Evolutionary conservation across 2,113 vertebrate species (phyloP).

Genomic region (Sander vitreus): DNA sequence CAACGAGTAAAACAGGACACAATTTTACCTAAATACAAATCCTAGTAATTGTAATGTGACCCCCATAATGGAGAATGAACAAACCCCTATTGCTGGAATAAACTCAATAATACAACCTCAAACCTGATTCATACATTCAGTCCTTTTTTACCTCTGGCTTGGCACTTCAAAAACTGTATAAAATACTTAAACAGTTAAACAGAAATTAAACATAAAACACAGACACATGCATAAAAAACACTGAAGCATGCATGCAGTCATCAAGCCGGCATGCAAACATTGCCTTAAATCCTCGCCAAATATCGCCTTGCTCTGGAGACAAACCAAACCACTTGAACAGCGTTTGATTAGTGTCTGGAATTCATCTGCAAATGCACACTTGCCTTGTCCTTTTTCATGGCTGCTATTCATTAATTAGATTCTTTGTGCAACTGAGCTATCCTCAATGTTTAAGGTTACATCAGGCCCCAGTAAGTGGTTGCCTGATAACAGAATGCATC

Average conservation of each 20-base stretch:
- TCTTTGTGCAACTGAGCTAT: conserved; percentile 95
- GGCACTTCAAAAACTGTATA: conserved; percentile 10
- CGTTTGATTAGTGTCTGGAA: conserved; percentile 90
- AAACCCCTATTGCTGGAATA: conserved; percentile 7
- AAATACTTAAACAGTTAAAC: conserved; percentile 1
- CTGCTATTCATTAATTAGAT: conserved; percentile 97
- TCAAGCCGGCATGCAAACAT: conserved; percentile 52
- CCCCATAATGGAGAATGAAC: conserved; percentile 48
- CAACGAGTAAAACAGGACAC: neutral
- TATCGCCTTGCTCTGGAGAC: conserved; percentile 68
- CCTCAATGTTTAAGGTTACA: conserved; percentile 98
- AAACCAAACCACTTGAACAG: conserved; percentile 86
- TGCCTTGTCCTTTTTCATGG: conserved; percentile 89
- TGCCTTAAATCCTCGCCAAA: conserved; percentile 65
- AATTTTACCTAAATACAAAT: neutral
- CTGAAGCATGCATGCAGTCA: conserved; percentile 67
- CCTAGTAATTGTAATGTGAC: neutral
- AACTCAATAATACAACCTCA: conserved; percentile 25
- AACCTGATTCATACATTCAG: conserved; percentile 30
- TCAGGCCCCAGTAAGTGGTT: conserved; percentile 95
- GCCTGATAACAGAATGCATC: conserved; percentile 97
- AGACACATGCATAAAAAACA: conserved; percentile 48
- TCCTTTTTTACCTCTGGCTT: conserved; percentile 9
- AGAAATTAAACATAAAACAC: conserved; percentile 50
- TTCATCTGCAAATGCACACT: conserved; percentile 93